phyloP scores from a whole-genome alignment of 2,888 invertebrate species.

The Eumacrocentrus americanus region DNA sequence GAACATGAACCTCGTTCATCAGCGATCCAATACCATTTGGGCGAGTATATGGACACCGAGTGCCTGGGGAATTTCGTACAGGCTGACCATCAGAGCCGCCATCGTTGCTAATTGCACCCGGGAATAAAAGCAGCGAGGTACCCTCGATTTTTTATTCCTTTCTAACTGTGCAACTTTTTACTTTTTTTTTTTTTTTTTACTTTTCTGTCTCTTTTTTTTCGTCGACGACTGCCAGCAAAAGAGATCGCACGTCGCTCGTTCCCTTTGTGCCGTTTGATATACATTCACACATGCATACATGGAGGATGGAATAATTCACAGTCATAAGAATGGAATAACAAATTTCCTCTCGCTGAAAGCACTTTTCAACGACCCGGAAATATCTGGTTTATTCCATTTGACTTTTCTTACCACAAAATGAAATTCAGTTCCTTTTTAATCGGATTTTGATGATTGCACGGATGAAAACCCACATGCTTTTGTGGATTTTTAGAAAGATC shows the following conservation, averaged over 20 bases:
- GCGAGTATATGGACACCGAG: constrained; percentile 19
- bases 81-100: background rate
- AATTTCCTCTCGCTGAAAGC: background rate
- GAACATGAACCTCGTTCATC: constrained; percentile 21
- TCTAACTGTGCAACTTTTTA: constrained; percentile 23
- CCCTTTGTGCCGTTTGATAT: background rate
- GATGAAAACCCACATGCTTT: too few relatives aligned
- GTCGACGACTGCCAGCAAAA: constrained; percentile 5
- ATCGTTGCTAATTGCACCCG: constrained; percentile 25
- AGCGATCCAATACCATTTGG: constrained; percentile 25
- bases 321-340: background rate
- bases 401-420: background rate
- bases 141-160: constrained; percentile 24
- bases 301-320: background rate
- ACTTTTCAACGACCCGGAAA: background rate
- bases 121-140: constrained; percentile 31
- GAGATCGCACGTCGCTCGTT: background rate
- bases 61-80: constrained; percentile 22
- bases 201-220: constrained; percentile 9
- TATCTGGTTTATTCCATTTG: background rate
- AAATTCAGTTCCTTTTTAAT: too few relatives aligned
- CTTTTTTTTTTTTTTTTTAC: constrained; percentile 10
- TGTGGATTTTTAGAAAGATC: too few relatives aligned
- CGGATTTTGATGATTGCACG: too few relatives aligned
- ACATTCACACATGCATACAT: background rate